phyloP scores from a whole-genome alignment of 2,113 vertebrate species.

The Azemiops feae region DNA sequence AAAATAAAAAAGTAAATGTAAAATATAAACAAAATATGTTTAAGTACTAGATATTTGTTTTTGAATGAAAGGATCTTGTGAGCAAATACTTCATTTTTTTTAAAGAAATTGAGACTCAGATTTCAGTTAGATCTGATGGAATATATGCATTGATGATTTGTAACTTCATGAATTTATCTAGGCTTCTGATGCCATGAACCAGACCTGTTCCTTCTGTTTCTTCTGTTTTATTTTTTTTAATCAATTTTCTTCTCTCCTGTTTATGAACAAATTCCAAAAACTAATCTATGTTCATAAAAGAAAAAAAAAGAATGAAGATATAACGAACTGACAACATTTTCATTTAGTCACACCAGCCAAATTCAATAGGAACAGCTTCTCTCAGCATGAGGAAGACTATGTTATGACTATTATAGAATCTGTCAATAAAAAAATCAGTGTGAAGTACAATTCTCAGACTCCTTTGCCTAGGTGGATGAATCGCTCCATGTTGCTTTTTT shows the following conservation, averaged over 20 bases:
- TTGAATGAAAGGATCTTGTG: neutral
- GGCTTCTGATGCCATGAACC: neutral
- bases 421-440: neutral
- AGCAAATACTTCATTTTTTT: neutral
- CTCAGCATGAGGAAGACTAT: neutral
- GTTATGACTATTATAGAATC: neutral
- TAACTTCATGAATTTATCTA: neutral
- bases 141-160: neutral
- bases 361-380: neutral
- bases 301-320: neutral
- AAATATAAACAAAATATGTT: neutral
- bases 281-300: neutral
- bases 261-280: neutral
- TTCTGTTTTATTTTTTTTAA: neutral
- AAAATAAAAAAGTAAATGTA: neutral
- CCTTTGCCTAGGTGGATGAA: neutral
- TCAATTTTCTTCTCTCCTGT: neutral
- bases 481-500: neutral
- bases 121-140: neutral
- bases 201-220: neutral
- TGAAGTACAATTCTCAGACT: neutral
- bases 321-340: neutral
- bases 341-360: neutral
- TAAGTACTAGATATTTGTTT: neutral
- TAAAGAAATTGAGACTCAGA: neutral